Evolutionary conservation across 2,113 vertebrate genomes (phyloP), one percentile per base, ranked within the genome.

Genomic region (Smithornis capensis): DNA sequence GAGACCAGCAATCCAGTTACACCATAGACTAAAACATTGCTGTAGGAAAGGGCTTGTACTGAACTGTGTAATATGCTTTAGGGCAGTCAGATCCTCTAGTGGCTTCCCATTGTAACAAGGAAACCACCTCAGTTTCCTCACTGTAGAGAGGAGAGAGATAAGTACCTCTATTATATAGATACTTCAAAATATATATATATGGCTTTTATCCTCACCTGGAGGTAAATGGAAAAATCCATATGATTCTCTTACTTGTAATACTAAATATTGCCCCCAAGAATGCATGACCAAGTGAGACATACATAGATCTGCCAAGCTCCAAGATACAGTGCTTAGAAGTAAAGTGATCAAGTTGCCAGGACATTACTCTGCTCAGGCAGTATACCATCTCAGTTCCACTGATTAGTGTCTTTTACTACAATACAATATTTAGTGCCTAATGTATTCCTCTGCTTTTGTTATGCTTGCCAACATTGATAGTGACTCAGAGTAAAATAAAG

Each of bases 401-500:
- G 31, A 91, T 91, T 65, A 76, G 38, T 31, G 74, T 55, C 69
- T 91, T 90, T 89, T 87, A 55, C 64, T 59, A 10, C 49, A 81
- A 33, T 56, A 87, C 49, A 91, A 69, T 84, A 97, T 65, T 94
- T 82, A 42, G 37, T 79, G 81, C 65, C 84, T 87, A 65, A 91
- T 79, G 35, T 65, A 84, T 92, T 92, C 81, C 87, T 92, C 67
- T 87, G 78, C 50, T 87, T 84, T 92, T 69, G 57, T 76, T 62
- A 67, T 38, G 74, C 89, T 91, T 95, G 91, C 84, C 94, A 95
- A 83, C 78, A 59, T 5, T 62, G 84, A 71, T 33, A 82, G 70
- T 94, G 93, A 96, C 80, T 96, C 91, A 92, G 37, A 59, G 63
- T 63, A 92, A 95, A 97, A 89, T 84, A 94, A 96, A 94, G 53